phyloP scores from a whole-genome alignment of 2,888 invertebrate species.

The Cecidostiba fungosa region DNA sequence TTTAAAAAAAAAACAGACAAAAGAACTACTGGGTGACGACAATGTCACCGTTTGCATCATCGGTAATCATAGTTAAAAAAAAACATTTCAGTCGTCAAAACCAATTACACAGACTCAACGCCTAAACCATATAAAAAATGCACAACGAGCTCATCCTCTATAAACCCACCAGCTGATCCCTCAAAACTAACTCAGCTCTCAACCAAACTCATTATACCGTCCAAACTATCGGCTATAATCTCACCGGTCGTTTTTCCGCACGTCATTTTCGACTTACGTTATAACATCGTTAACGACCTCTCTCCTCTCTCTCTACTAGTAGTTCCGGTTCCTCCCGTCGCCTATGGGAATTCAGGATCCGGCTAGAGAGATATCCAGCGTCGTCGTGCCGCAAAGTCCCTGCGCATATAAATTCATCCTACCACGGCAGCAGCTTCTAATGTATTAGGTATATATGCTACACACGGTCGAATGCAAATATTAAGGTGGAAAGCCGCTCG shows the following conservation, averaged over 20 bases:
- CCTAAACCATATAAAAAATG: too few relatives aligned
- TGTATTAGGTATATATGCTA: background rate
- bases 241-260: background rate
- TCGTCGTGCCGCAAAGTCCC: background rate
- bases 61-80: too few relatives aligned
- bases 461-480: background rate
- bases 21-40: background rate
- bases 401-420: background rate
- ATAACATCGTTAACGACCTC: slow-evolving; percentile 3
- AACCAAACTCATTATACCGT: background rate
- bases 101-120: too few relatives aligned
- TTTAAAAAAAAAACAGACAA: background rate
- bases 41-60: background rate
- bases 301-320: background rate
- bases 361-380: background rate
- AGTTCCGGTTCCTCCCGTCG: background rate
- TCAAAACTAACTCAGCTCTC: background rate
- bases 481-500: slow-evolving; percentile 5
- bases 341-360: background rate
- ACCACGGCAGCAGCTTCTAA: background rate
- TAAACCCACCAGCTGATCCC: background rate
- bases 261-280: slow-evolving; percentile 6
- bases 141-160: too few relatives aligned
- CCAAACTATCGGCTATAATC: background rate
- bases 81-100: too few relatives aligned